Base-by-base conservation (phyloP, 2,888 invertebrate genomes). In the Schrankia costaestrigalis region DNA sequence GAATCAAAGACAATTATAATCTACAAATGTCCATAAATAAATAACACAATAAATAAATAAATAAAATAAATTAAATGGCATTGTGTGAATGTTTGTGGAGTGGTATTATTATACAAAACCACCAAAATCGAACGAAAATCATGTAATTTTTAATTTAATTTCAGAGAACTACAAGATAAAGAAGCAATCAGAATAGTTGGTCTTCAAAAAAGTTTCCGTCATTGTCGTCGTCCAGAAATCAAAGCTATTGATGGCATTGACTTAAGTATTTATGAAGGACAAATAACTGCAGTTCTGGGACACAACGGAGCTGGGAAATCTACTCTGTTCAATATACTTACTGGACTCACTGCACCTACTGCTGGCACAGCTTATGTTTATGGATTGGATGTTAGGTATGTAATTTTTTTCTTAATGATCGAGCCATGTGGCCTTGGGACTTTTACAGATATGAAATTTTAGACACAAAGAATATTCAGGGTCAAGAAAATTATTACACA, bases 261-360 rank as follows among this genome's bases (percentile, higher is more conserved):
- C 68, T 76, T 95, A 36, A 94, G 94, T 35, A 94, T 96, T 45
- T 96, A 95, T 78, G 94, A 95, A 69, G 95, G 89, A 0, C 95
- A 96, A 75, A 95, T 96, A 42, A 96, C 95, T 0, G 95, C 95
- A 0, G 92, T 96, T 11, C 78, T 96, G 40, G 96, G 95, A 0
- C 95, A 95, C 60, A 96, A 96, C 63, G 95, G 95, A 0, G 95
- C 96, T 19, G 96, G 96, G 3, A 96, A 96, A 76, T 95, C 95
- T 0, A 95, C 95, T 0, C 82, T 95, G 5, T 93, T 96, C 68
- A 95, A 95, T 58, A 95, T 96, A 49, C 77, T 96, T 10, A 95
- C 95, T 2, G 96, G 96, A 0, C 70, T 94, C n/a, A 93, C 94
- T 0, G 83, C 92, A 1, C 94, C 94, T 0, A 91, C 93, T 0